Conservation (phyloP, 2,797 vertebrate genomes). For the Acomys russatus region DNA sequence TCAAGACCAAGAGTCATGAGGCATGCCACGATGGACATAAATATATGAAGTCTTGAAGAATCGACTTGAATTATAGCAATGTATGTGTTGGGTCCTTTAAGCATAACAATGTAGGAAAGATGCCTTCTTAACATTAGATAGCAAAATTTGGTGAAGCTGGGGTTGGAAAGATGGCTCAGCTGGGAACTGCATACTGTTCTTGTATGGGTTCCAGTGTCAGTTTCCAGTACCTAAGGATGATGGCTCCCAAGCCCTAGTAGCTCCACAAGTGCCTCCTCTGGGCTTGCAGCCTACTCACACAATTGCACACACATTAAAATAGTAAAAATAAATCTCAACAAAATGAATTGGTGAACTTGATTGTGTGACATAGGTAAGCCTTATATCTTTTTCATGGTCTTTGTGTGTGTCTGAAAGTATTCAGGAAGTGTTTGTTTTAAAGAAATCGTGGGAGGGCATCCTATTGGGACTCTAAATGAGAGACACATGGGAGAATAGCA, state of each 20-base stretch:
- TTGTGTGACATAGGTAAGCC: neutral
- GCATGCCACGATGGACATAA: neutral
- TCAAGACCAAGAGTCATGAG: neutral
- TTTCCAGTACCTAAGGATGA: too few relatives aligned
- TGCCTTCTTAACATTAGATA: neutral
- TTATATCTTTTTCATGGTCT: neutral
- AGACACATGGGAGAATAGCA: too few relatives aligned
- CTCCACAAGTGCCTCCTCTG: neutral
- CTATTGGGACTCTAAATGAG: too few relatives aligned
- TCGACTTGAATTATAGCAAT: neutral
- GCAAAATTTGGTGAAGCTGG: neutral
- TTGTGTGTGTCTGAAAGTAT: neutral
- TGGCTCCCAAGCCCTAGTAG: neutral
- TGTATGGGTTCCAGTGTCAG: neutral
- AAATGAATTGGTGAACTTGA: neutral
- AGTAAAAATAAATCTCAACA: neutral
- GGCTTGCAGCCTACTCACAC: neutral
- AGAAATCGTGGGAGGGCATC: fast-evolving
- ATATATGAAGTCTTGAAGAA: neutral
- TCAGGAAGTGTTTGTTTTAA: neutral
- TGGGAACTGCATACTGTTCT: neutral
- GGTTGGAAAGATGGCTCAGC: neutral
- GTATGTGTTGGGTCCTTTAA: neutral
- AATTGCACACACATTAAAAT: neutral
- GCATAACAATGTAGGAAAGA: neutral